Conservation (phyloP, 2,888 invertebrate species). For the Campoplex nolae region DNA sequence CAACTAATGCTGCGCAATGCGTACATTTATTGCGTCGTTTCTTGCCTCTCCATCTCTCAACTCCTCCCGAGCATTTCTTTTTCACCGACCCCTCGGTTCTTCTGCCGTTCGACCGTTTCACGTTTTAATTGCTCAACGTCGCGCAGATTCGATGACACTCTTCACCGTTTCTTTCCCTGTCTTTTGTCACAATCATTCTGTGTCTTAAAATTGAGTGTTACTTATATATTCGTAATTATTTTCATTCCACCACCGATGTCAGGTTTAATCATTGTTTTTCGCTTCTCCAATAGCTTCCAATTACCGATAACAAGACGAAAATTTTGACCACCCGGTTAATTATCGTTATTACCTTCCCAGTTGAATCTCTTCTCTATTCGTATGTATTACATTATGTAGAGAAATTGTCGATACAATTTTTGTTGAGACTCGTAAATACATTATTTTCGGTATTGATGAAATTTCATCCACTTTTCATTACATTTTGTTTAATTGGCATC, state of each 20-base stretch:
- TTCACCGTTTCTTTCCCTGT: constrained; percentile 48
- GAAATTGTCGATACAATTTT: neutral
- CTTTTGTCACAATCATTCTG: neutral
- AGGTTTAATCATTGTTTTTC: neutral
- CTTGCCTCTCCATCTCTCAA: constrained; percentile 72
- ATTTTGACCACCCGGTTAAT: neutral
- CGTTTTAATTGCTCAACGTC: constrained; percentile 81
- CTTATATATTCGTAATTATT: neutral
- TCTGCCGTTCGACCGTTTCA: constrained; percentile 76
- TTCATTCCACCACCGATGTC: neutral
- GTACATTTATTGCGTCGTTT: constrained; percentile 83
- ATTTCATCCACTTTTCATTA: constrained; percentile 17
- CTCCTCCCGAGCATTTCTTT: constrained; percentile 65
- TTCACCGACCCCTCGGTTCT: constrained; percentile 60
- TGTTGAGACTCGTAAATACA: neutral
- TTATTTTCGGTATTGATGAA: neutral
- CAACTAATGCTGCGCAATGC: constrained; percentile 84
- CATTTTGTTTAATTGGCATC: constrained; percentile 1
- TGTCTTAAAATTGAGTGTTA: neutral
- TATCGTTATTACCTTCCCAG: neutral
- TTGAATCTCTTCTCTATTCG: neutral
- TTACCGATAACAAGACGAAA: neutral
- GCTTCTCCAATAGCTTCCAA: too few relatives aligned
- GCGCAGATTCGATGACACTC: constrained; percentile 83
- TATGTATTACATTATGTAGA: neutral